These are phyloP conservation scores for Notodonta ziczac DNA, from an alignment of 2,888 invertebrate genomes.

Conservation along the genomic window DNA sequence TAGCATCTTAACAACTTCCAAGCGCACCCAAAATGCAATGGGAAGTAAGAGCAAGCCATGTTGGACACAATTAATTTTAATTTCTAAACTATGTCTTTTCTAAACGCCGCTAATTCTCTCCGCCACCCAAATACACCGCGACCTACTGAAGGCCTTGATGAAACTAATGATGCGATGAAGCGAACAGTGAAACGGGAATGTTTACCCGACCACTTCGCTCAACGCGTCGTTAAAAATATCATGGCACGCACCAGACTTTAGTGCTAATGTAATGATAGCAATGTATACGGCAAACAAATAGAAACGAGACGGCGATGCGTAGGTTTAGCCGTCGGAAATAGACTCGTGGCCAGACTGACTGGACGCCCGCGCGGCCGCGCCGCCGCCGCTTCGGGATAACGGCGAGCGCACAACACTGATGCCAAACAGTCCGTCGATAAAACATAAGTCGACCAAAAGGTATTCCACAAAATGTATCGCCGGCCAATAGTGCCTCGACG, in stretches of 20 bases:
- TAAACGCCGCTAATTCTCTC: neutral
- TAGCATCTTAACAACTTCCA: no score
- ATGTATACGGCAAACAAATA: constrained; percentile 69
- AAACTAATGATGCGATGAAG: constrained; percentile 26
- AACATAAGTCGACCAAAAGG: no score
- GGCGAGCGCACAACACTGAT: constrained; percentile 9
- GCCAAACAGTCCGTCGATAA: no score
- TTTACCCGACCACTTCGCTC: constrained; percentile 34
- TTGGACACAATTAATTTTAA: no score
- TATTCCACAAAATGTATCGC: no score
- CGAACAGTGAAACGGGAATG: constrained; percentile 35
- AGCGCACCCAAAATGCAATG: no score
- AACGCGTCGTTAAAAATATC: constrained; percentile 46
- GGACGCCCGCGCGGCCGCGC: constrained; percentile 18
- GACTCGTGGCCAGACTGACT: constrained; percentile 51
- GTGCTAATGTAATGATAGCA: constrained; percentile 57
- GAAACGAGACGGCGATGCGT: constrained; percentile 66
- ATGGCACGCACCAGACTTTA: constrained; percentile 53
- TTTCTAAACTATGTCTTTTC: neutral
- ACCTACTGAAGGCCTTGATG: constrained; percentile 36
- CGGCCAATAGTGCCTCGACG: no score
- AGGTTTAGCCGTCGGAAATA: constrained; percentile 63
- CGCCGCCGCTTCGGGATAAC: constrained; percentile 8
- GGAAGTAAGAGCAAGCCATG: no score
- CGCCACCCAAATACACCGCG: constrained; percentile 1